These are phyloP conservation scores for Vanacampus margaritifer DNA, from an alignment of 2,113 vertebrate genomes.

Conservation along the genomic window DNA sequence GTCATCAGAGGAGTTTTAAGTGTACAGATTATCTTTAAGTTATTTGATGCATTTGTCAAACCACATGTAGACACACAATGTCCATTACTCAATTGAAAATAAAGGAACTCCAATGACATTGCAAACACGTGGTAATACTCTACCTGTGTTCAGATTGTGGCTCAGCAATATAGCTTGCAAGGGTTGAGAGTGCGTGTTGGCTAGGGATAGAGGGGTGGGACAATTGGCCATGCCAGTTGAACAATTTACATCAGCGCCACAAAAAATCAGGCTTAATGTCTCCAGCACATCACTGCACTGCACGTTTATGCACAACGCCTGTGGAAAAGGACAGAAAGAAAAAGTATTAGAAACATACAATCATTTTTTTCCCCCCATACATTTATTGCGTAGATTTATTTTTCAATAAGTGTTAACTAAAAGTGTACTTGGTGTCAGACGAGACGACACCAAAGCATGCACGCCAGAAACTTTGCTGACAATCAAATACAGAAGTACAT, in stretches of 20 bases:
- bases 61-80: too few species aligned
- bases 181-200: constrained; percentile 75
- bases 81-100: not conserved
- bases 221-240: constrained; percentile 74
- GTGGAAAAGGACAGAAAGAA: not conserved
- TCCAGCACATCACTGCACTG: constrained; percentile 89
- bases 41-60: not conserved
- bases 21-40: not conserved
- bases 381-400: not conserved
- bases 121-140: constrained; percentile 5
- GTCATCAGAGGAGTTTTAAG: not conserved
- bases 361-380: not conserved
- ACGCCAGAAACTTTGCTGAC: not conserved
- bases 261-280: constrained; percentile 88
- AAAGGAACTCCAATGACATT: not conserved
- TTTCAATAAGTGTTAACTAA: not conserved
- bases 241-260: constrained; percentile 85
- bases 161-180: constrained; percentile 87
- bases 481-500: not conserved
- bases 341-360: not conserved
- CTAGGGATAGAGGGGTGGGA: constrained; percentile 76
- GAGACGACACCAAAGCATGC: not conserved
- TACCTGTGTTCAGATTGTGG: constrained; percentile 87
- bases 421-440: not conserved
- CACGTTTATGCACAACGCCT: constrained; percentile 88